Conservation (phyloP, 1,140 invertebrate genomes). For the Diprion similis region DNA sequence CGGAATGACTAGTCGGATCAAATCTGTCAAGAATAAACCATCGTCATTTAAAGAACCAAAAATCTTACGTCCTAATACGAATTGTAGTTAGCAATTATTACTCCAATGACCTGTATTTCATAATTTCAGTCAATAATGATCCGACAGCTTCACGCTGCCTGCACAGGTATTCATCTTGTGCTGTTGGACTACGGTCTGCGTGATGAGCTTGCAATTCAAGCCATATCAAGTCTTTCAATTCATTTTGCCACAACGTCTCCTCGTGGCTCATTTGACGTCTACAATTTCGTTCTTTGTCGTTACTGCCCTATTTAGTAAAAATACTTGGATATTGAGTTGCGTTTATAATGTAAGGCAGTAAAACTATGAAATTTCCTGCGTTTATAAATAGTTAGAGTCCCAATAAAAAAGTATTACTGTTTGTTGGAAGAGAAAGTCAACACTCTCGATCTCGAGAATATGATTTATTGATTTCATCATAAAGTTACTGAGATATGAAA, state of each 20-base stretch:
- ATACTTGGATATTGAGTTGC: not conserved
- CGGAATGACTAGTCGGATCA: constrained; percentile 29
- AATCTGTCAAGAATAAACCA: constrained; percentile 30
- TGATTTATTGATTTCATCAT: no score
- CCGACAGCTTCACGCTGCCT: constrained; percentile 75
- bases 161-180: constrained; percentile 81
- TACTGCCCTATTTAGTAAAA: constrained; percentile 36
- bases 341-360: no score
- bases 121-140: constrained; percentile 75
- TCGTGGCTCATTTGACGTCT: constrained; percentile 76
- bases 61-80: no score
- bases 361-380: no score
- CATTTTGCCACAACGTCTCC: constrained; percentile 85
- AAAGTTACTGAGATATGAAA: no score
- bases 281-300: constrained; percentile 43
- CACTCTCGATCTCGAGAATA: no score
- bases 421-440: no score
- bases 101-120: constrained; percentile 70
- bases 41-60: no score
- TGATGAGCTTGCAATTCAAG: constrained; percentile 86
- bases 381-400: no score
- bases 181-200: constrained; percentile 72
- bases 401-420: no score
- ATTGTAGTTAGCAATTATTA: no score
- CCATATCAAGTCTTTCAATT: constrained; percentile 90